phyloP scores from a whole-genome alignment of 2,797 vertebrate species.

The Eospalax fontanierii region DNA sequence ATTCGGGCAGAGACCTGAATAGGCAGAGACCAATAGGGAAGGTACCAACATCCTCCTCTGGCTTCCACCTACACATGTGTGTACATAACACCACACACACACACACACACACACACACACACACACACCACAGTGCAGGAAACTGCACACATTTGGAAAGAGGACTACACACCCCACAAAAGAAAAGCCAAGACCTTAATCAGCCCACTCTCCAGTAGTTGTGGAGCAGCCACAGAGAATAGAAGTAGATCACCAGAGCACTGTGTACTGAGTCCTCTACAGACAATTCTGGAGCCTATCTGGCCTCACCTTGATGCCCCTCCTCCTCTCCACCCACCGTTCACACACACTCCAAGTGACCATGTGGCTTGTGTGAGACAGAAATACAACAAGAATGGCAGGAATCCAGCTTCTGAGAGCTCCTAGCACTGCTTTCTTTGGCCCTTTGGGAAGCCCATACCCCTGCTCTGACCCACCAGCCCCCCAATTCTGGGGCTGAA shows the following conservation, averaged over 20 bases:
- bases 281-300: background rate
- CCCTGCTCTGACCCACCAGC: background rate
- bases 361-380: background rate
- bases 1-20: no score
- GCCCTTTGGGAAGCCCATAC: background rate
- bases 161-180: background rate
- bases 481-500: background rate
- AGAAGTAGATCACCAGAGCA: accelerated
- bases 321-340: background rate
- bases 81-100: background rate
- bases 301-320: background rate
- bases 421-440: background rate
- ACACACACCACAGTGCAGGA: background rate
- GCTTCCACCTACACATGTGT: background rate
- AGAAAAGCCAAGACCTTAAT: background rate
- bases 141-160: background rate
- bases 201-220: background rate
- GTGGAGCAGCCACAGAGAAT: background rate
- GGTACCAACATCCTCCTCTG: background rate
- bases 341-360: background rate
- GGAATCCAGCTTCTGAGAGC: background rate
- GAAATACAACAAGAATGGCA: background rate
- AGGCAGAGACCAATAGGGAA: background rate
- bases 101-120: no score
- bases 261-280: background rate